These are phyloP conservation scores for Mormyrops attenuatus DNA, from an alignment of 2,797 vertebrate species.

Conservation along the genomic window DNA sequence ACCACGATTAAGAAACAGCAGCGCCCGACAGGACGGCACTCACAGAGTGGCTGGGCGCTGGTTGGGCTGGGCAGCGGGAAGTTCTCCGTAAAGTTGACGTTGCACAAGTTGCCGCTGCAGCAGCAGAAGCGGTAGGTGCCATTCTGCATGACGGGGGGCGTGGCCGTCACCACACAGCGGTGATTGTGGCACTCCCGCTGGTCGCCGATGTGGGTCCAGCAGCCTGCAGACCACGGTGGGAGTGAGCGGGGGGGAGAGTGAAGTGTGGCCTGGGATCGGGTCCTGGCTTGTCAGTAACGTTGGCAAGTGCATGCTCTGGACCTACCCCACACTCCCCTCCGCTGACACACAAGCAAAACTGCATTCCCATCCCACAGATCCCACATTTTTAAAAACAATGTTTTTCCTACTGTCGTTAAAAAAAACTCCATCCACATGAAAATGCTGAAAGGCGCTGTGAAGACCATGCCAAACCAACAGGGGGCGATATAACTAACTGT, in stretches of 20 bases:
- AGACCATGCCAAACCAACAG: no score
- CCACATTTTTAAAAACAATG: no score
- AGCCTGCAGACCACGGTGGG: slow-evolving; percentile 58
- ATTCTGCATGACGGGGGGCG: slow-evolving; percentile 77
- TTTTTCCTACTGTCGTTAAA: no score
- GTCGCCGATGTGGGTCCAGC: slow-evolving; percentile 81
- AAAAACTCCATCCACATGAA: no score
- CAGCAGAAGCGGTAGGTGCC: slow-evolving; percentile 89
- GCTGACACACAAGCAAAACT: not conserved
- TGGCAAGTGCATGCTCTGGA: not conserved
- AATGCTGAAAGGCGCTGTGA: no score
- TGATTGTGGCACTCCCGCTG: slow-evolving; percentile 79
- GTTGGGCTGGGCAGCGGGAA: slow-evolving; percentile 62
- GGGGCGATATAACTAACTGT: no score
- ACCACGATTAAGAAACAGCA: no score
- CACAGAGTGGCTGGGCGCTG: slow-evolving; percentile 58
- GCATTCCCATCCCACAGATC: no score
- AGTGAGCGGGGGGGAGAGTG: not conserved
- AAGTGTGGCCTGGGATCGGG: not conserved
- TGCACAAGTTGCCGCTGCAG: slow-evolving; percentile 84
- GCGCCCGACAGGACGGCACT: not conserved
- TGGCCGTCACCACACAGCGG: slow-evolving; percentile 79
- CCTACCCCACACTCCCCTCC: not conserved
- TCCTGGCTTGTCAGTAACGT: not conserved
- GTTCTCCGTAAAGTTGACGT: slow-evolving; percentile 85